Percentiles rank a stretch among this genome's conserved stretches.
phyloP scores from a whole-genome alignment of 2,797 vertebrate genomes.

The Macroramphosus scolopax region DNA sequence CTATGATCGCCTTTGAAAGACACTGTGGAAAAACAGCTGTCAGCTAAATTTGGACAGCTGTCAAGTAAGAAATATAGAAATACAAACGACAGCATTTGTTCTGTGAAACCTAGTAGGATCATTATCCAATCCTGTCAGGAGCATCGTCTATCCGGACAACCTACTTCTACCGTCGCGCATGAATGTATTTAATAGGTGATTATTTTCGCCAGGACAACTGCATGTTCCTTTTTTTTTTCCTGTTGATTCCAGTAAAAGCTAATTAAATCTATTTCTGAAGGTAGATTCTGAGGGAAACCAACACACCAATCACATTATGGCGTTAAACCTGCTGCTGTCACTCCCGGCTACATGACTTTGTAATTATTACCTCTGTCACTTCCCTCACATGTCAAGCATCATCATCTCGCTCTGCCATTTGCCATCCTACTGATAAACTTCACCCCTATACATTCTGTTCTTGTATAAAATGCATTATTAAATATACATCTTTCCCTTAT shows the following conservation, averaged over 20 bases:
- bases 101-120: neutral
- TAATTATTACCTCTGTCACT: constrained; percentile 38
- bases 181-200: neutral
- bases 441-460: constrained; percentile 44
- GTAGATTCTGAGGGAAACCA: neutral
- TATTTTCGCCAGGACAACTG: neutral
- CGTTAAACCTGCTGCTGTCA: constrained; percentile 52
- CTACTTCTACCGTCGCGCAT: too few relatives aligned
- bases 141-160: too few relatives aligned
- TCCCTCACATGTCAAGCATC: constrained; percentile 3
- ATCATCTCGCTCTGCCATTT: constrained; percentile 21
- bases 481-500: constrained; percentile 35
- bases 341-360: constrained; percentile 51
- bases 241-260: neutral
- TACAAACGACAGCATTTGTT: neutral
- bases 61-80: constrained; percentile 9
- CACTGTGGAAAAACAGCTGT: constrained; percentile 24
- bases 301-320: constrained; percentile 19
- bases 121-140: too few relatives aligned
- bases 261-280: neutral
- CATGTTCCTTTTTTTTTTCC: neutral
- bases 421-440: constrained; percentile 26
- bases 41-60: constrained; percentile 21
- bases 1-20: constrained; percentile 40
- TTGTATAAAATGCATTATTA: constrained; percentile 56